Evolutionary conservation across 2,797 vertebrate species (phyloP).

Genomic region (Ataeniobius toweri): DNA sequence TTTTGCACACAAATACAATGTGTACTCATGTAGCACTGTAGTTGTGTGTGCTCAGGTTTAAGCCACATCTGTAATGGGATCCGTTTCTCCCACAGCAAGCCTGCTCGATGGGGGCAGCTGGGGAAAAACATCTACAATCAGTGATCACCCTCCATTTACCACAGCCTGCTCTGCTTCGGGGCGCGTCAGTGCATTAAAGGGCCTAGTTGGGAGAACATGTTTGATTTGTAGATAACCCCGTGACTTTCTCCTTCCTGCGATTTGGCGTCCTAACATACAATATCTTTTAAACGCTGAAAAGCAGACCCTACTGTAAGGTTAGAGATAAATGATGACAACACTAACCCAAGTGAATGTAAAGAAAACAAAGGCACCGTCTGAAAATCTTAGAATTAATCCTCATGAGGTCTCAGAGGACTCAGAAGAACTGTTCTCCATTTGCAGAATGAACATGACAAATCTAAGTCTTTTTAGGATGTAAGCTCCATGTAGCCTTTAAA

Average conservation of each 20-base stretch:
- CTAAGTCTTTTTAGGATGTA: not conserved
- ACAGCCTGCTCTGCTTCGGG: conserved; percentile 53
- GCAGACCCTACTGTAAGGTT: conserved; percentile 31
- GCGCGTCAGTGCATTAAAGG: conserved; percentile 54
- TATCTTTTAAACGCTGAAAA: conserved; percentile 60
- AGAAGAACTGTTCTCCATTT: not conserved
- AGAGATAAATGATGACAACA: conserved; percentile 15
- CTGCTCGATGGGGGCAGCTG: conserved; percentile 46
- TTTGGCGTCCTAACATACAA: conserved; percentile 58
- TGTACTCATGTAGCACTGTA: conserved; percentile 3
- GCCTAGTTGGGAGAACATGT: conserved; percentile 43
- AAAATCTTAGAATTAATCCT: not conserved
- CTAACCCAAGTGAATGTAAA: conserved; percentile 17
- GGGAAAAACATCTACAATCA: conserved; percentile 64
- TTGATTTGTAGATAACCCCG: conserved; percentile 69
- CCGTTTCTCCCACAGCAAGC: conserved; percentile 39
- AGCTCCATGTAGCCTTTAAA: not conserved
- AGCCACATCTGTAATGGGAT: conserved; percentile 60
- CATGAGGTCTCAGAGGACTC: not conserved
- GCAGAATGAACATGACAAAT: not conserved
- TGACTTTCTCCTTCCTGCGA: conserved; percentile 43
- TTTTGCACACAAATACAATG: conserved; percentile 21
- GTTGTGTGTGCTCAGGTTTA: conserved; percentile 4
- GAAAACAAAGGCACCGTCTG: not conserved
- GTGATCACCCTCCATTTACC: conserved; percentile 68